A percentile compares a stretch with the other conserved stretches of the same genome.
These are phyloP conservation scores for Rhagonycha lutea DNA, from an alignment of 2,888 invertebrate genomes.

Conservation along the genomic window DNA sequence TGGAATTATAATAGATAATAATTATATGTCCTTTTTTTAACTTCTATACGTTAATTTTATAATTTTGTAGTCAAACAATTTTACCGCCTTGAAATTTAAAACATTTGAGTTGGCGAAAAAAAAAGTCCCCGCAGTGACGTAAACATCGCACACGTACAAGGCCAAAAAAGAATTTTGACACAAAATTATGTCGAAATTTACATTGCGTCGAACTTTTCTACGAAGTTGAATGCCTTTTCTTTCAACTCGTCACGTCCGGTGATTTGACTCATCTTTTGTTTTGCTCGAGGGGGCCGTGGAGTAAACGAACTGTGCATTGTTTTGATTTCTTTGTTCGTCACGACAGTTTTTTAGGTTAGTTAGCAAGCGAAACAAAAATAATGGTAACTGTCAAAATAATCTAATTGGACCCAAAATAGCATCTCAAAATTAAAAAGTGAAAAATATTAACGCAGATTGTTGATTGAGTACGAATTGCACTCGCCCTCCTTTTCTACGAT, in stretches of 20 bases:
- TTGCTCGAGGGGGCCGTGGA: not conserved
- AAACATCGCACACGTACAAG: not conserved
- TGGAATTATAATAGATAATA: too few species aligned
- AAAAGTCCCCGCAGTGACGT: not conserved
- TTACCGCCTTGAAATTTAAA: not conserved
- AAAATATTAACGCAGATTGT: constrained; percentile 5
- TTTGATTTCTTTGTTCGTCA: not conserved
- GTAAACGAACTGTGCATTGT: not conserved
- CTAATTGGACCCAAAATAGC: constrained; percentile 20
- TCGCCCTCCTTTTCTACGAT: not conserved
- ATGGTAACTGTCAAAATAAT: constrained; percentile 25
- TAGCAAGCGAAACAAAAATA: constrained; percentile 12
- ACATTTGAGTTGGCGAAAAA: not conserved
- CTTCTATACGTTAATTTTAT: too few species aligned
- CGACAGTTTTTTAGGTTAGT: not conserved
- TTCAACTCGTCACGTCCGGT: not conserved
- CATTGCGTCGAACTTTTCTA: not conserved
- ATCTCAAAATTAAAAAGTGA: constrained; percentile 41
- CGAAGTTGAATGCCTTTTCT: not conserved
- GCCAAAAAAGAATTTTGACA: not conserved
- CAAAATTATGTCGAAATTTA: too few species aligned
- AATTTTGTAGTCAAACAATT: too few species aligned
- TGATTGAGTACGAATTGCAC: not conserved
- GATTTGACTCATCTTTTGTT: not conserved
- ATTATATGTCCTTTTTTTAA: too few species aligned